These are phyloP conservation scores for Labeo catla DNA, from an alignment of 2,113 vertebrate genomes.

Conservation along the genomic window DNA sequence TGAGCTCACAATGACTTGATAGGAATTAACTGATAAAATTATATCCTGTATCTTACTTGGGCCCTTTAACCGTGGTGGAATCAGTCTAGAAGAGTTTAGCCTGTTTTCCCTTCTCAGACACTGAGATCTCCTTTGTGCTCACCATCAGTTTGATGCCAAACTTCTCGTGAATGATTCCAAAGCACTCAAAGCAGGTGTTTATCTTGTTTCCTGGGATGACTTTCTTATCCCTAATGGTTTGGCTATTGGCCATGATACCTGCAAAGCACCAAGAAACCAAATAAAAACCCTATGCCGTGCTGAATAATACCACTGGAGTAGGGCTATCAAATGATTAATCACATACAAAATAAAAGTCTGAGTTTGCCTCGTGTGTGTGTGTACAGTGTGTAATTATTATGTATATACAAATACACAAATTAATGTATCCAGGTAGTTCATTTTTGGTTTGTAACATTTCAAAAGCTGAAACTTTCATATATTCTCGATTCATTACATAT, in stretches of 20 bases:
- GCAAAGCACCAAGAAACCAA: slow-evolving; percentile 16
- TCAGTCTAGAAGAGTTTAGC: slow-evolving; percentile 83
- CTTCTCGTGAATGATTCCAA: slow-evolving; percentile 82
- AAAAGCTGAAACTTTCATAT: no score
- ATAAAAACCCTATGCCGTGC: background rate
- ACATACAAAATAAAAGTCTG: no score
- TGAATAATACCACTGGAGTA: no score
- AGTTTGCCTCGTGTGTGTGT: no score
- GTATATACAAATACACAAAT: no score
- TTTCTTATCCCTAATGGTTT: slow-evolving; percentile 88
- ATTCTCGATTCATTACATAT: no score
- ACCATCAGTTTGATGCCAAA: slow-evolving; percentile 81
- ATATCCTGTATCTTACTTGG: slow-evolving; percentile 73
- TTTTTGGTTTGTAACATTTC: no score
- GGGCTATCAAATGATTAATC: no score
- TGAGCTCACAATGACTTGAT: background rate
- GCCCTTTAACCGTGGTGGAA: slow-evolving; percentile 71
- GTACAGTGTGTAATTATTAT: no score
- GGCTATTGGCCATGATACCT: slow-evolving; percentile 91
- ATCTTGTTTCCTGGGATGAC: slow-evolving; percentile 67
- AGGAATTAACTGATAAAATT: background rate
- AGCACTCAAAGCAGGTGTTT: slow-evolving; percentile 87
- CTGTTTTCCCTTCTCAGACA: slow-evolving; percentile 73
- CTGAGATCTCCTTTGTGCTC: slow-evolving; percentile 79
- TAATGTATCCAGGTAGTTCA: no score